phyloP scores from a whole-genome alignment of 2,888 invertebrate species.

The Pristionchus japonicus region DNA sequence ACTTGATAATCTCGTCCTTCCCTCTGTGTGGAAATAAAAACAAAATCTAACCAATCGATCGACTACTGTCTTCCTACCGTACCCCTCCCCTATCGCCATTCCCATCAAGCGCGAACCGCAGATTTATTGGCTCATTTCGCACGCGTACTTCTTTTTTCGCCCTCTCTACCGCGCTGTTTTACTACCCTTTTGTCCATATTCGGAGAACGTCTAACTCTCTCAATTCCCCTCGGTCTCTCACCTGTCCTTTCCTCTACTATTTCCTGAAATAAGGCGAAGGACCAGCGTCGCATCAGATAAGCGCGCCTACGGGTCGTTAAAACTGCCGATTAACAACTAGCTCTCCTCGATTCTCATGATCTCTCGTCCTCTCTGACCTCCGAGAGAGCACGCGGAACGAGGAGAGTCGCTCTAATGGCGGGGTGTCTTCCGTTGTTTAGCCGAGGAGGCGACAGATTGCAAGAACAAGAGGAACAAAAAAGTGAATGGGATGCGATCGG shows the following conservation, averaged over 20 bases:
- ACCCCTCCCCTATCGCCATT: background rate
- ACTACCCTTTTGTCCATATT: background rate
- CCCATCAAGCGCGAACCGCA: background rate
- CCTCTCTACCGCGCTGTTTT: slow-evolving; percentile 3
- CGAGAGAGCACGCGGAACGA: background rate
- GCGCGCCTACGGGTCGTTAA: background rate
- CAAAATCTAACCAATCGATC: too few species aligned
- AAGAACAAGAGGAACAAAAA: background rate
- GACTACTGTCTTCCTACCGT: background rate
- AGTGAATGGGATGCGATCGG: slow-evolving; percentile 20
- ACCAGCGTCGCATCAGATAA: background rate
- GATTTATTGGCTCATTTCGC: background rate
- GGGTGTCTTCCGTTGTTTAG: slow-evolving; percentile 8
- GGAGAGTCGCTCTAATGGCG: background rate
- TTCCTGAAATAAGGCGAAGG: background rate
- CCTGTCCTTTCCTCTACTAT: too few species aligned
- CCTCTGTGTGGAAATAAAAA: too few species aligned
- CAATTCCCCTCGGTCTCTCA: background rate
- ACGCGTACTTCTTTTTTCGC: background rate
- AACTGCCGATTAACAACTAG: background rate
- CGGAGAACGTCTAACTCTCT: background rate
- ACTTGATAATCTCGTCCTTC: too few species aligned
- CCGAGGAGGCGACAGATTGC: background rate
- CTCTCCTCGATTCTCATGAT: background rate
- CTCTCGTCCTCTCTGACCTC: background rate